Evolutionary conservation across 2,113 vertebrate genomes (phyloP).

Genomic region (Pseudopodoces humilis): DNA sequence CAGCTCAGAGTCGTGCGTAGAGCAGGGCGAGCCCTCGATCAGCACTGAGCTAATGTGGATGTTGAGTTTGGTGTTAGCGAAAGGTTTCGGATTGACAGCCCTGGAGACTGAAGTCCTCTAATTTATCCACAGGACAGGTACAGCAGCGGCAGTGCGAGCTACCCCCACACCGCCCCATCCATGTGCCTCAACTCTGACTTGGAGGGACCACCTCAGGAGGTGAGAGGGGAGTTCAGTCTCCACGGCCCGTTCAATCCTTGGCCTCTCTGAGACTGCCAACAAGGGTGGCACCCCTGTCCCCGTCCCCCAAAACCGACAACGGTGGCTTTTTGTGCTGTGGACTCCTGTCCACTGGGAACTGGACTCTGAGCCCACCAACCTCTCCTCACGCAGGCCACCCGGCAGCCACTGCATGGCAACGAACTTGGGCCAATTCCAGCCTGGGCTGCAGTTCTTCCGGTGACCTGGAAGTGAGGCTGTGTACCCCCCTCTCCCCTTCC

Average conservation of each 20-base stretch:
- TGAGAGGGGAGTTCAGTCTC: constrained; percentile 86
- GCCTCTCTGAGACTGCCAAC: constrained; percentile 84
- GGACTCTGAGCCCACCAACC: constrained; percentile 77
- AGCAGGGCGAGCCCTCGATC: constrained; percentile 32
- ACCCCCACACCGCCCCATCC: constrained; percentile 82
- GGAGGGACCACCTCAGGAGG: constrained; percentile 85
- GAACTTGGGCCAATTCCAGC: constrained; percentile 60
- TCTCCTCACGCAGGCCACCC: constrained; percentile 78
- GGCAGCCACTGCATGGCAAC: constrained; percentile 75
- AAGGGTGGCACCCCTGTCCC: constrained; percentile 73
- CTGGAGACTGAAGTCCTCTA: constrained; percentile 85
- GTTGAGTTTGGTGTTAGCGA: constrained; percentile 79
- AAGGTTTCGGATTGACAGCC: constrained; percentile 83
- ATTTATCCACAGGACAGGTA: constrained; percentile 86
- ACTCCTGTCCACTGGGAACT: constrained; percentile 80
- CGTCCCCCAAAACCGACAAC: constrained; percentile 53
- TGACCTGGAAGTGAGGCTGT: constrained; percentile 56
- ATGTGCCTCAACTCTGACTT: constrained; percentile 85
- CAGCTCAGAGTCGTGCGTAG: constrained; percentile 46
- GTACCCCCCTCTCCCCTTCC: constrained; percentile 48
- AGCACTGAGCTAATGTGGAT: constrained; percentile 65
- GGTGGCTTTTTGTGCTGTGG: constrained; percentile 80
- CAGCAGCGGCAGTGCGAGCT: constrained; percentile 82
- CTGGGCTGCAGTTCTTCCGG: constrained; percentile 61
- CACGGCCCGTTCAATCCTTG: constrained; percentile 83